Evolutionary conservation across 1,140 invertebrate species (phyloP).

Genomic region (Odontomachus brunneus): DNA sequence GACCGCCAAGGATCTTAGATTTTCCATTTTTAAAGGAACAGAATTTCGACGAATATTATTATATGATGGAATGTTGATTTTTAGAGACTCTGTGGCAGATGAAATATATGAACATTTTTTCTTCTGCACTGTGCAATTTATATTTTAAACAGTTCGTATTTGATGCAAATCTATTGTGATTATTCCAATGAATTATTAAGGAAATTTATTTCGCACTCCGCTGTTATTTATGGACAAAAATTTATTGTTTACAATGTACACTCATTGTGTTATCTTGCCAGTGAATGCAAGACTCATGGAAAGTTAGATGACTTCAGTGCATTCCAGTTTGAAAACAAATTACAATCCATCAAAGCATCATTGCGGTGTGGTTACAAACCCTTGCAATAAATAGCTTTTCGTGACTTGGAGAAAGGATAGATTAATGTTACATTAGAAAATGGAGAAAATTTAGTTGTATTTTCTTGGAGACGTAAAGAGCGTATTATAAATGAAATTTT

Average conservation of each 20-base stretch:
- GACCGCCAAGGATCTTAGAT: slow-evolving; percentile 11
- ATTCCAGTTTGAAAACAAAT: slow-evolving; percentile 14
- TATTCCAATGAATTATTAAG: slow-evolving; percentile 10
- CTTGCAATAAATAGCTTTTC: neutral
- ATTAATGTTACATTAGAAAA: neutral
- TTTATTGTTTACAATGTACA: slow-evolving; percentile 16
- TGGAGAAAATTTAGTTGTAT: slow-evolving; percentile 3
- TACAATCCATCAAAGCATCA: slow-evolving; percentile 10
- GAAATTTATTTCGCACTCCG: slow-evolving; percentile 8
- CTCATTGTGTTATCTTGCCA: slow-evolving; percentile 6
- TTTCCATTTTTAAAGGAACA: neutral
- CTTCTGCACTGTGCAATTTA: slow-evolving; percentile 16
- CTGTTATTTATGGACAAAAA: neutral
- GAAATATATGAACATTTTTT: slow-evolving; percentile 3
- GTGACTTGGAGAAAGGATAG: neutral
- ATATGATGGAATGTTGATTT: neutral
- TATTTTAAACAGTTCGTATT: neutral
- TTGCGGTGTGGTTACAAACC: slow-evolving; percentile 2
- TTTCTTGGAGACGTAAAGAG: slow-evolving; percentile 7
- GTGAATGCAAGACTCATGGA: slow-evolving; percentile 6
- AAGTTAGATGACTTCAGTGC: neutral
- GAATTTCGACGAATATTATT: slow-evolving; percentile 15
- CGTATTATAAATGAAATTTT: neutral
- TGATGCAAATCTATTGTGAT: neutral
- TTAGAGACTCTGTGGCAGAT: neutral